Percentiles rank a stretch among this genome's conserved stretches.
Evolutionary conservation across 2,113 vertebrate species (phyloP).

Genomic region (Trematocara nigrifrons): DNA sequence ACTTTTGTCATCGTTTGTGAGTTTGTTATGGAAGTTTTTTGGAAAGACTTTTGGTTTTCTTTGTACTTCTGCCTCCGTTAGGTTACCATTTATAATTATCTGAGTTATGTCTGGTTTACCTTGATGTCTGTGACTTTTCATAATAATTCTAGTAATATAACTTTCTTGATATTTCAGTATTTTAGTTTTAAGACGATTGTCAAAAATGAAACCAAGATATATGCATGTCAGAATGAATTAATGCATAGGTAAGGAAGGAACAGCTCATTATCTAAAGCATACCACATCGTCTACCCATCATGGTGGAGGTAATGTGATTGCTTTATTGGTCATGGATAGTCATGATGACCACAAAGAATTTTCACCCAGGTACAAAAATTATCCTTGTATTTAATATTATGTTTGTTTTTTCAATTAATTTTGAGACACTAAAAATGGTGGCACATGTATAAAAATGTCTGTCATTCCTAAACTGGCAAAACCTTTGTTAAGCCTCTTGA

Average conservation of each 20-base stretch:
- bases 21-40: neutral
- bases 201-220: neutral
- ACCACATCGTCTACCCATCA: neutral
- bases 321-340: neutral
- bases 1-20: neutral
- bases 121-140: neutral
- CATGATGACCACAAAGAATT: neutral
- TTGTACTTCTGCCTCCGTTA: neutral
- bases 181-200: neutral
- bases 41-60: neutral
- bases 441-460: neutral
- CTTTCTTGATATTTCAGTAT: neutral
- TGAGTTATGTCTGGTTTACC: neutral
- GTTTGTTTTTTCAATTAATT: neutral
- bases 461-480: neutral
- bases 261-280: neutral
- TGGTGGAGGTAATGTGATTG: neutral
- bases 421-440: neutral
- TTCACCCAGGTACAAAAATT: neutral
- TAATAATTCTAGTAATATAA: neutral
- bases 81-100: neutral
- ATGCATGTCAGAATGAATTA: neutral
- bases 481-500: neutral
- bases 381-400: neutral
- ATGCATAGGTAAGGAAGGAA: neutral